These are phyloP conservation scores for Ptilodon capucinus DNA, from an alignment of 2,888 invertebrate species.

Conservation along the genomic window DNA sequence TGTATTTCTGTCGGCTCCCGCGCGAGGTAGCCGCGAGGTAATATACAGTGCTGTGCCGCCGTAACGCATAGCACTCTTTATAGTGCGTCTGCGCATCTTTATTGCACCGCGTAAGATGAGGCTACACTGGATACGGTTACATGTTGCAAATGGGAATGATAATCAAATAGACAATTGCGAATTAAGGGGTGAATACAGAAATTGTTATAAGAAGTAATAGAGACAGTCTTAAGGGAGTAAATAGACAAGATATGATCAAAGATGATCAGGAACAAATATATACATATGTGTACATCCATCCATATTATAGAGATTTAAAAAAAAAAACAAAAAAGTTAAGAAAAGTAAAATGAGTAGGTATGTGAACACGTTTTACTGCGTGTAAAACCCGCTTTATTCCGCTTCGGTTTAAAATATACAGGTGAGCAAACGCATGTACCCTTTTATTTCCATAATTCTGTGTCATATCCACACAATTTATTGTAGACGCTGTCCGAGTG, in stretches of 20 bases:
- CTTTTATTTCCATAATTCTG: conserved; percentile 51
- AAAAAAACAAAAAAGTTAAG: too few relatives aligned
- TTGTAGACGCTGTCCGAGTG: conserved; percentile 25
- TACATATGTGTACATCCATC: too few relatives aligned
- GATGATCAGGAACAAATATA: too few relatives aligned
- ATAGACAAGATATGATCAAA: too few relatives aligned
- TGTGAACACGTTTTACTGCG: background rate
- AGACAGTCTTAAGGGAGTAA: too few relatives aligned
- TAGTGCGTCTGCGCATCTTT: conserved; percentile 47
- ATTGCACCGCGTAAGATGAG: conserved; percentile 37
- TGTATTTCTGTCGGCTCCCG: conserved; percentile 44
- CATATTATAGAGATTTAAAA: too few relatives aligned
- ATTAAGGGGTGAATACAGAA: too few relatives aligned
- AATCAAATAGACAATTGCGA: background rate
- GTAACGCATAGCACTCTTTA: conserved; percentile 51
- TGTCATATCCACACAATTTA: conserved; percentile 44
- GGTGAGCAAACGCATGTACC: conserved; percentile 29
- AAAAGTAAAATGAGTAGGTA: too few relatives aligned
- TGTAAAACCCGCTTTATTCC: conserved; percentile 13
- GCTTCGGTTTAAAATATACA: conserved; percentile 29
- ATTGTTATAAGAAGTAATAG: too few relatives aligned
- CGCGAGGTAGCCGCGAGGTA: conserved; percentile 24
- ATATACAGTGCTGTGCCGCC: conserved; percentile 37
- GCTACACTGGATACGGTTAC: conserved; percentile 12
- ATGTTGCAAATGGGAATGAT: background rate